Evolutionary conservation across 2,113 vertebrate species (phyloP).

Genomic region (Nannobrachium achirus): DNA sequence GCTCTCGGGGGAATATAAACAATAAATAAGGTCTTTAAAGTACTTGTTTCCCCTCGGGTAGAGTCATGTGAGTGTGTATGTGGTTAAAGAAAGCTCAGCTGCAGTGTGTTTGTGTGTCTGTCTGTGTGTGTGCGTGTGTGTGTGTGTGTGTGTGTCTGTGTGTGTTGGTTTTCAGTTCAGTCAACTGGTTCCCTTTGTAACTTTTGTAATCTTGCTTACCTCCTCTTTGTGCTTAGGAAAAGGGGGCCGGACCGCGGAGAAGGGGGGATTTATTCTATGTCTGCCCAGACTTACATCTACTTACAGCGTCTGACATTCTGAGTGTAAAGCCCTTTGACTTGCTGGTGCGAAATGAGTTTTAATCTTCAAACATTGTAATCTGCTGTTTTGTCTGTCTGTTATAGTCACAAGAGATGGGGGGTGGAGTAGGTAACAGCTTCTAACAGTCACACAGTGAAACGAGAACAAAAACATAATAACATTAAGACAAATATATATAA

Average conservation of each 20-base stretch:
- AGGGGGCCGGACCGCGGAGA: constrained; percentile 50
- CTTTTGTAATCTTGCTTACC: constrained; percentile 60
- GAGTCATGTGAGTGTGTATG: constrained; percentile 21
- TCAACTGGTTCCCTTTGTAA: constrained; percentile 55
- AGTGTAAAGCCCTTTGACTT: constrained; percentile 72
- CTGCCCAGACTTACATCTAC: constrained; percentile 68
- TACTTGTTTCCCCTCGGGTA: constrained; percentile 14
- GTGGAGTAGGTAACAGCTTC: constrained; percentile 33
- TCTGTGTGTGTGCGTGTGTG: not conserved
- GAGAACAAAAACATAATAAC: constrained; percentile 32
- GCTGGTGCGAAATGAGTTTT: constrained; percentile 70
- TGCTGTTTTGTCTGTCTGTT: constrained; percentile 70
- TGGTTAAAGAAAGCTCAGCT: constrained; percentile 28
- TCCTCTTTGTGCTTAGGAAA: constrained; percentile 28
- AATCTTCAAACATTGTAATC: constrained; percentile 81
- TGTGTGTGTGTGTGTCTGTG: too few relatives aligned
- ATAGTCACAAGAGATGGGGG: constrained; percentile 58
- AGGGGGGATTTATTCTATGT: constrained; percentile 63
- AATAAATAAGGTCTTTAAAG: constrained; percentile 58
- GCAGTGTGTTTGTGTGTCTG: not conserved
- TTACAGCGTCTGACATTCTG: constrained; percentile 74
- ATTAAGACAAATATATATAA: constrained; percentile 45
- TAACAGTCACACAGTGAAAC: constrained; percentile 64
- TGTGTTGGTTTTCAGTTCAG: constrained; percentile 35
- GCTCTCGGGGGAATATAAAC: constrained; percentile 45